Conservation (phyloP, 2,113 vertebrate genomes). For the Pygoscelis adeliae region DNA sequence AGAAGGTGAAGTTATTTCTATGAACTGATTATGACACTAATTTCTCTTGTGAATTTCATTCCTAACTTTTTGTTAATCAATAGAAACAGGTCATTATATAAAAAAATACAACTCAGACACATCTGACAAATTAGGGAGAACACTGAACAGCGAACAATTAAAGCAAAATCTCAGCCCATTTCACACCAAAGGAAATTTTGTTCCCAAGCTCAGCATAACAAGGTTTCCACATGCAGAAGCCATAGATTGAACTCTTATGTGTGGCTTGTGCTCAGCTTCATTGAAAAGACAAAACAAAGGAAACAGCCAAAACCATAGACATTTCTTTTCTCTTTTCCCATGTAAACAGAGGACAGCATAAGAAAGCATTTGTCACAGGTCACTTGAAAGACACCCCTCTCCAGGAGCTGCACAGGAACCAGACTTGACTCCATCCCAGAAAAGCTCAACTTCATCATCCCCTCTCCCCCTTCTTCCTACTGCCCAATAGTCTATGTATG, state of each 20-base stretch:
- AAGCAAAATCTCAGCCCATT: neutral
- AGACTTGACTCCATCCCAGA: neutral
- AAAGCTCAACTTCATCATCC: neutral
- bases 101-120: neutral
- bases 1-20: neutral
- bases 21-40: neutral
- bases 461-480: neutral
- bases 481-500: rapidly evolving
- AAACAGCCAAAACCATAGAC: neutral
- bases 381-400: neutral
- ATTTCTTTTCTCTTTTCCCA: neutral
- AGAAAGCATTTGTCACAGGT: neutral
- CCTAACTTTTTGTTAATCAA: neutral
- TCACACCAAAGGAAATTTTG: neutral
- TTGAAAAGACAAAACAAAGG: neutral
- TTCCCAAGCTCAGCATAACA: neutral
- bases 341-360: rapidly evolving
- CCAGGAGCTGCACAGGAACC: neutral
- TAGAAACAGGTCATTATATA: neutral
- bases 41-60: neutral
- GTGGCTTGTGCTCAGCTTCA: neutral
- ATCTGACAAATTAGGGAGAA: neutral
- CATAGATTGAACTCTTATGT: rapidly evolving
- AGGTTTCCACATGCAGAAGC: neutral
- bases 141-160: rapidly evolving